Base-by-base conservation (phyloP, 2,113 vertebrate genomes). In the Tauraco erythrolophus region DNA sequence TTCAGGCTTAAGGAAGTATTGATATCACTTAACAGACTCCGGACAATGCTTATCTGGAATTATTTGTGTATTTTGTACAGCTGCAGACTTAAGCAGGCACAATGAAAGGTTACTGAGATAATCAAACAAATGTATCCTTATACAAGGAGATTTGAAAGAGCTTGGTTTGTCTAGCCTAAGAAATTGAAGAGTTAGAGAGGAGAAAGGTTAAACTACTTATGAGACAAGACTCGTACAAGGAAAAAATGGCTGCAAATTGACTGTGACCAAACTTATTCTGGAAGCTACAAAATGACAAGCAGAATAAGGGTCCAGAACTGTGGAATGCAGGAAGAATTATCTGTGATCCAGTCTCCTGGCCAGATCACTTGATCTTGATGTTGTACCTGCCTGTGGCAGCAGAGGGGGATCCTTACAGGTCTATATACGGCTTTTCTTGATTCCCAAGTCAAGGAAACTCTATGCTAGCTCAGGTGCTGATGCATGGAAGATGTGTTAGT, bases 131-230 rank as follows among this genome's bases (percentile, higher is more conserved):
- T 43, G 23, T 33, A 7, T 75, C 33, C 30, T 45, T 74, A 22
- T 1, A 66, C 48, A 28, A 79, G 25, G 25, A 78, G 16, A 33
- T 27, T 27, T 33, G 65, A 43, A 70, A 62, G 53, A 74, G 30
- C 11, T 71, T 53, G 33, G 41, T 71, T 89, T 92, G 30, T 56
- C 60, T 43, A 53, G 57, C 10, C 31, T 50, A 70, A 84, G 28
- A 75, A 84, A 84, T 43, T 4, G 8, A 89, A 87, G 68, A 57
- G 43, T 84, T 90, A 50, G 18, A 62, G 21, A 31, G 27, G 58
- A 48, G 46, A 74, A 43, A 91, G 71, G 69, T 92, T 95, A 91
- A 92, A 94, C 61, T 82, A 74, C 51, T 84, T 71, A 84, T 43
- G 43, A 92, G 83, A 64, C 60, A 81, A 66, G 56, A 75, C 51